These are phyloP conservation scores for Tipula vernalis DNA, from an alignment of 2,888 invertebrate species.

Conservation along the genomic window DNA sequence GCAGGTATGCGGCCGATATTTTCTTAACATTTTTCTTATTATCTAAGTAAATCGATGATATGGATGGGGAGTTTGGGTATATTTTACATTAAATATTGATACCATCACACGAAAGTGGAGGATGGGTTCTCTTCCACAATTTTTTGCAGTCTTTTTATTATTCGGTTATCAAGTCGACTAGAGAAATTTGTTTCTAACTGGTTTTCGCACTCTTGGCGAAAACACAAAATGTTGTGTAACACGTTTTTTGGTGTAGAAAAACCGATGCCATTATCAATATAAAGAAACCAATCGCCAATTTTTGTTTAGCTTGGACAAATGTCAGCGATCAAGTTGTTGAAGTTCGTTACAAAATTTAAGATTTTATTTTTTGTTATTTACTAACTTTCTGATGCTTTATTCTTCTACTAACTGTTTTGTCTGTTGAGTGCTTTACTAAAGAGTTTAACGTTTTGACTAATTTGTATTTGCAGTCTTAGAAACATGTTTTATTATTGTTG, in stretches of 20 bases:
- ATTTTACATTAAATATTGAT: background rate
- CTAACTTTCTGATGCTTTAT: too few species aligned
- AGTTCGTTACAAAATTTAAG: background rate
- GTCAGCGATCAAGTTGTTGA: background rate
- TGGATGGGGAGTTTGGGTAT: background rate
- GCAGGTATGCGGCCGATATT: constrained; percentile 47
- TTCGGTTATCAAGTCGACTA: background rate
- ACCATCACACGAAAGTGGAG: background rate
- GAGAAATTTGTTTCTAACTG: background rate
- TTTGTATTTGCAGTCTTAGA: too few species aligned
- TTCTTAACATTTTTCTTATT: background rate
- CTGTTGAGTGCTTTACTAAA: too few species aligned
- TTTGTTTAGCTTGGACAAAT: background rate
- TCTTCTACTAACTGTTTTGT: too few species aligned
- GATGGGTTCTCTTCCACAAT: background rate
- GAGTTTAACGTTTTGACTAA: too few species aligned
- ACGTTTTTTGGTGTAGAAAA: background rate
- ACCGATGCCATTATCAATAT: background rate
- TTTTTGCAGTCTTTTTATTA: background rate
- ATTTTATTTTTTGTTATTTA: background rate
- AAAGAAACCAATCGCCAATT: background rate
- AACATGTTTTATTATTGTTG: too few species aligned
- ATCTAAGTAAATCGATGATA: background rate
- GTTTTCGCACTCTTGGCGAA: background rate
- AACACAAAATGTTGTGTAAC: background rate